phyloP scores from a whole-genome alignment of 2,888 invertebrate species.

The Dryadula phaetusa region DNA sequence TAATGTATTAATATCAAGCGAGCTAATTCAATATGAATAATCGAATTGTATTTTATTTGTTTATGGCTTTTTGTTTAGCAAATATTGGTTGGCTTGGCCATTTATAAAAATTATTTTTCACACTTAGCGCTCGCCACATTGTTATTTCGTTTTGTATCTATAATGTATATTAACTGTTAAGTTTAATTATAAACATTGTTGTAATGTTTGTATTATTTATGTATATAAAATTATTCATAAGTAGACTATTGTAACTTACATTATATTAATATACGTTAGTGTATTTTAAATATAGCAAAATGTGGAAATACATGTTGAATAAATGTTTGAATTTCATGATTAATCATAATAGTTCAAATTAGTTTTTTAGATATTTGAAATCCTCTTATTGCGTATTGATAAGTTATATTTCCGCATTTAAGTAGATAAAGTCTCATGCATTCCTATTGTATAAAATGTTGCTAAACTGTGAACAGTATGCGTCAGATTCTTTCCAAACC shows the following conservation, averaged over 20 bases:
- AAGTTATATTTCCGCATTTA: conserved; percentile 64
- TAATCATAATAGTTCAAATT: conserved; percentile 71
- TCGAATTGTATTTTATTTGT: conserved; percentile 25
- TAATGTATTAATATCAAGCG: conserved; percentile 32
- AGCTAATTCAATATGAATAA: conserved; percentile 24
- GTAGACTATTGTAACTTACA: conserved; percentile 65
- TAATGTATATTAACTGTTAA: conserved; percentile 77
- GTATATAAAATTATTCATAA: conserved; percentile 72
- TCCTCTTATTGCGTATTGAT: conserved; percentile 52
- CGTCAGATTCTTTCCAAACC: conserved; percentile 79
- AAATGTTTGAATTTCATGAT: conserved; percentile 53
- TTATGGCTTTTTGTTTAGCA: conserved; percentile 42
- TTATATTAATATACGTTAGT: conserved; percentile 52
- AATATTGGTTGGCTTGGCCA: conserved; percentile 57
- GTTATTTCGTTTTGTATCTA: conserved; percentile 76
- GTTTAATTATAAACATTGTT: conserved; percentile 77
- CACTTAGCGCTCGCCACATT: conserved; percentile 51
- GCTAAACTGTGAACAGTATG: conserved; percentile 55
- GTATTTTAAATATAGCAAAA: conserved; percentile 63
- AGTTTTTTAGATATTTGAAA: conserved; percentile 64
- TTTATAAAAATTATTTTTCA: conserved; percentile 44
- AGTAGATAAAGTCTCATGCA: conserved; percentile 63
- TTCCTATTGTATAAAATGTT: conserved; percentile 61
- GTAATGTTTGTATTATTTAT: conserved; percentile 80
- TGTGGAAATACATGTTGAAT: conserved; percentile 62